Percentiles rank a stretch among this genome's conserved stretches.
Evolutionary conservation across 2,888 invertebrate genomes (phyloP).

Genomic region (Nowickia ferox): DNA sequence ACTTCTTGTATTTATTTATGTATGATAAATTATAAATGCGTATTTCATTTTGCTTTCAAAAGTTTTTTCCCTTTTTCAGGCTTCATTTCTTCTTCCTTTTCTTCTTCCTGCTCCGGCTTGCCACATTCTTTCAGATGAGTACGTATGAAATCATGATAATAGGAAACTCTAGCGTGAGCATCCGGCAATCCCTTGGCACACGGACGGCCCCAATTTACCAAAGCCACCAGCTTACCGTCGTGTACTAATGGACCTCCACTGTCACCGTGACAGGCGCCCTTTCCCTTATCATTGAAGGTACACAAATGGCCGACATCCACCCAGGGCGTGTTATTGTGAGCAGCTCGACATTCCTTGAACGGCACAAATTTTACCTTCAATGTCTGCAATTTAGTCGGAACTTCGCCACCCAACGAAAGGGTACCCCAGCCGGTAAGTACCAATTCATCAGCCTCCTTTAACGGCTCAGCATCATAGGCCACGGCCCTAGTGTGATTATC

Average conservation of each 20-base stretch:
- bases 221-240: constrained; percentile 78
- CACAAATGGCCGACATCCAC: constrained; percentile 86
- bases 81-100: background rate
- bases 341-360: constrained; percentile 84
- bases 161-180: constrained; percentile 80
- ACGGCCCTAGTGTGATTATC: constrained; percentile 84
- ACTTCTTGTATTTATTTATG: background rate
- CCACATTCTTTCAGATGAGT: constrained; percentile 74
- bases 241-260: constrained; percentile 81
- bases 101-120: constrained; percentile 29
- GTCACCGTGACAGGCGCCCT: constrained; percentile 84
- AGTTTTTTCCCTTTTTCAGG: background rate
- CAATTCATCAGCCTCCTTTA: constrained; percentile 83
- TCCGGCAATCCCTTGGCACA: constrained; percentile 81
- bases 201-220: constrained; percentile 82
- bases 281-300: constrained; percentile 85
- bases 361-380: constrained; percentile 85
- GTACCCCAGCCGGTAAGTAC: constrained; percentile 87
- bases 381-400: constrained; percentile 85
- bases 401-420: constrained; percentile 83
- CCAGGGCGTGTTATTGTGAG: constrained; percentile 83
- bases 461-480: constrained; percentile 81
- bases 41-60: too few species aligned
- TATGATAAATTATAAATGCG: too few species aligned
- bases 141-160: constrained; percentile 81